These are phyloP conservation scores for Rhinatrema bivittatum DNA, from an alignment of 2,797 vertebrate species.

Conservation along the genomic window DNA sequence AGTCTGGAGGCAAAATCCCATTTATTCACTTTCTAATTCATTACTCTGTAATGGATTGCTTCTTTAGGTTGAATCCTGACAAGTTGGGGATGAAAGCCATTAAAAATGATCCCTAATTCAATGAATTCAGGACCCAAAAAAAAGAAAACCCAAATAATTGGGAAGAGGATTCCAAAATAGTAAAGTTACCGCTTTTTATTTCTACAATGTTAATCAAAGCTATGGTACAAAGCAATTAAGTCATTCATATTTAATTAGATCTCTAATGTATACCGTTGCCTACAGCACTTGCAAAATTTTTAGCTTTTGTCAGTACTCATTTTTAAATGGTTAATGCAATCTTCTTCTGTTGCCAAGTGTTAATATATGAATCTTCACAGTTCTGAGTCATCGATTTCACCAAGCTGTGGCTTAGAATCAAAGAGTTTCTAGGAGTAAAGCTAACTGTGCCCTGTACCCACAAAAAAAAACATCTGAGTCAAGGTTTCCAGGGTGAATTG, in stretches of 20 bases:
- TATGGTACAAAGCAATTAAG: constrained; percentile 28
- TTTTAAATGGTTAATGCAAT: constrained; percentile 70
- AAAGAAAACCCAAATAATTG: constrained; percentile 22
- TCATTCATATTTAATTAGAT: constrained; percentile 27
- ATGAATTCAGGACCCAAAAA: no score
- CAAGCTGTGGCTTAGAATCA: constrained; percentile 75
- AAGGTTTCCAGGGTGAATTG: constrained; percentile 76
- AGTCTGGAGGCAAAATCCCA: no score
- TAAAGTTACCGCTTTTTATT: constrained; percentile 7
- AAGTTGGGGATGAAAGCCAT: no score
- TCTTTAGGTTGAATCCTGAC: no score
- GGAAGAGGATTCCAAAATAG: neutral
- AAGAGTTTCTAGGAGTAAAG: constrained; percentile 79
- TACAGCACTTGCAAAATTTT: constrained; percentile 31
- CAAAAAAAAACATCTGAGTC: constrained; percentile 74
- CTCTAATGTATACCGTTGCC: constrained; percentile 36
- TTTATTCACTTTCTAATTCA: no score
- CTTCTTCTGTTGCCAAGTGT: constrained; percentile 74
- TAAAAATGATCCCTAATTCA: no score
- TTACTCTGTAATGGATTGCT: no score
- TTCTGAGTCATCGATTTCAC: constrained; percentile 89
- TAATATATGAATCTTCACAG: constrained; percentile 96
- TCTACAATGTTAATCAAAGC: constrained; percentile 25
- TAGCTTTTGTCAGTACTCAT: constrained; percentile 56
- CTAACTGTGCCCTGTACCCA: constrained; percentile 59